Base-by-base conservation (phyloP, 2,888 invertebrate genomes). In the Geotrupes spiniger region DNA sequence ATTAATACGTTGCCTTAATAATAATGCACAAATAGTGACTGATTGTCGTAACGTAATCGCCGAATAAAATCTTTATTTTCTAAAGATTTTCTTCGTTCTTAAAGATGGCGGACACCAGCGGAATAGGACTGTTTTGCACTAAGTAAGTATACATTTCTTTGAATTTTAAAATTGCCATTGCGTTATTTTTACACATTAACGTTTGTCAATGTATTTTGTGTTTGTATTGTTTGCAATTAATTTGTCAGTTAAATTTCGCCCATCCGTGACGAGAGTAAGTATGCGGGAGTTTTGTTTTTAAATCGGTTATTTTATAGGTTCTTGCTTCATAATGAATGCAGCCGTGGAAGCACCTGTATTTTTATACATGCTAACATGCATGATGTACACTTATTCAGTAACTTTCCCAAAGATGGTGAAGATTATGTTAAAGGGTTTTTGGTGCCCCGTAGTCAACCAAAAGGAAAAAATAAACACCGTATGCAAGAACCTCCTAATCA, bases 51-150 rank as follows among this genome's bases (percentile, higher is more conserved):
- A 16, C 10, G 14, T 17, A 37, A 21, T 5, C 21, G 36, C 11
- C 26, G 42, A 36, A 17, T n/a, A 17, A 42, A 47, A 42, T 42
- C 27, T 28, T 27, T 42, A 46, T 37, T 41, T 45, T 50, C 42
- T 31, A 42, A 42, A 38, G 42, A 41, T 50, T 50, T 50, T 42
- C 28, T 36, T 40, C 16, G 41, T 28, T 49, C 38, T 33, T 50
- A 42, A 50, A 50, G 41, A 50, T 50, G 50, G 50, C 50, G 50
- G 50, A 50, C 42, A 39, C 21, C 39, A 37, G 50, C 42, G 45
- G 41, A 36, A 45, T 45, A 11, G 45, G 46, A 28, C 40, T 40
- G 45, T 50, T 50, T 50, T 50, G 50, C 42, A 50, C 36, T 33
- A 45, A 50, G 50, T 50, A 45, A 50, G 50, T 50, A 36, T 26